A percentile compares a stretch with the other conserved stretches of the same genome.
Conservation (phyloP, 2,888 invertebrate species). For the Eupithecia dodoneata region DNA sequence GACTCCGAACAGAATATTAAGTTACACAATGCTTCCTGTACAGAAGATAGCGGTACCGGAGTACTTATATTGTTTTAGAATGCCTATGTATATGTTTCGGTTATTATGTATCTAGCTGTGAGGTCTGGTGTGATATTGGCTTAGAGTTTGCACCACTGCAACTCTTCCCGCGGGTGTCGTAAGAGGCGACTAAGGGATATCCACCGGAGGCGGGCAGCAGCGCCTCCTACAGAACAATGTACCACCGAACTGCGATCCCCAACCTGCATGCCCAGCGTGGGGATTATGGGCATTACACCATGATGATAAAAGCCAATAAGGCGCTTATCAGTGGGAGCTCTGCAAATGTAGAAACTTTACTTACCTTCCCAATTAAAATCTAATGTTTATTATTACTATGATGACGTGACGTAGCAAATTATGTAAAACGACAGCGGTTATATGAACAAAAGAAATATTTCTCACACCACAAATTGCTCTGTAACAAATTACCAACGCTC, state of each 20-base stretch:
- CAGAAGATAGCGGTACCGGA: background rate
- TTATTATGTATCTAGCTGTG: background rate
- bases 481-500: constrained; percentile 1
- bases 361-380: background rate
- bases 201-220: too few species aligned
- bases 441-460: constrained; percentile 8
- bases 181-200: too few species aligned
- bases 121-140: too few species aligned
- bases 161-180: too few species aligned
- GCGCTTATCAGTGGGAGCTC: too few species aligned
- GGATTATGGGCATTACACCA: too few species aligned
- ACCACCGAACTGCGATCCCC: too few species aligned
- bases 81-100: background rate
- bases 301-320: too few species aligned
- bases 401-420: background rate
- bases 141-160: too few species aligned
- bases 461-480: constrained; percentile 13
- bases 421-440: background rate
- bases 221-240: too few species aligned
- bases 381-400: background rate
- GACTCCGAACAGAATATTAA: background rate
- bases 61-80: background rate
- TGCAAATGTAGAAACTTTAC: background rate
- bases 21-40: background rate
- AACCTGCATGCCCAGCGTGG: too few species aligned